Base-by-base conservation (phyloP, 1,140 invertebrate species). In the Bombyx mandarina region DNA sequence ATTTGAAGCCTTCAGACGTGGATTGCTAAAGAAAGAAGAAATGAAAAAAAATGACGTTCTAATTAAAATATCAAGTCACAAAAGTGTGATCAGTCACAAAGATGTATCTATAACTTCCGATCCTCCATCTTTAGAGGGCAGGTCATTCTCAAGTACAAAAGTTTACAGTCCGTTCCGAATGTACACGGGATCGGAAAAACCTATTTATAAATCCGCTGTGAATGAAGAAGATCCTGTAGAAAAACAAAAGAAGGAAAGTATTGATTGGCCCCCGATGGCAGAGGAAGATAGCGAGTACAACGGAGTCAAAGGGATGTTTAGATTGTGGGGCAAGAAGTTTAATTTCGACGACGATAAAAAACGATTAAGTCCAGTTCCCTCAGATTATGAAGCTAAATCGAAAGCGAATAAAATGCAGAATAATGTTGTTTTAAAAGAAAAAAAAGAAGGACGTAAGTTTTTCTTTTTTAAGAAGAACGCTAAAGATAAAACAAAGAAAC, bases 321-420 rank as follows among this genome's bases (percentile, higher is more conserved):
- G 77, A 54, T 61, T 79, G 43, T 82, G 79, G 79, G 71, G 75
- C 6, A 79, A 80, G 48, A 83, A 76, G 55, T 76, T 78, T 53
- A 70, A 80, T 52, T 67, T 76, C 5, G 76, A 82, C 46, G 69
- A 80, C 45, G 59, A 66, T n/a, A 65, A 71, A 45, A 65, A 65
- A 62, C 35, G 8, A 3, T 47, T 48, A 2, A 62, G 58, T 47
- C 68, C 63, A 3, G 54, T 56, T 44, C 53, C 52, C 51, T 61
- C 58, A 22, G 51, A 35, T 43, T 49, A 63, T 43, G 52, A n/a
- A 45, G 26, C 8, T 22, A 62, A 65, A 60, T 51, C 54, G 7
- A 52, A 51, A 64, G 47, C 53, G 61, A 8, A 51, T 51, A 51
- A 35, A 58, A 50, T 65, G 7, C 59, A 64, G 54, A 44, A 65